Base-by-base conservation (phyloP, 2,797 vertebrate species). In the Pipistrellus nathusii region DNA sequence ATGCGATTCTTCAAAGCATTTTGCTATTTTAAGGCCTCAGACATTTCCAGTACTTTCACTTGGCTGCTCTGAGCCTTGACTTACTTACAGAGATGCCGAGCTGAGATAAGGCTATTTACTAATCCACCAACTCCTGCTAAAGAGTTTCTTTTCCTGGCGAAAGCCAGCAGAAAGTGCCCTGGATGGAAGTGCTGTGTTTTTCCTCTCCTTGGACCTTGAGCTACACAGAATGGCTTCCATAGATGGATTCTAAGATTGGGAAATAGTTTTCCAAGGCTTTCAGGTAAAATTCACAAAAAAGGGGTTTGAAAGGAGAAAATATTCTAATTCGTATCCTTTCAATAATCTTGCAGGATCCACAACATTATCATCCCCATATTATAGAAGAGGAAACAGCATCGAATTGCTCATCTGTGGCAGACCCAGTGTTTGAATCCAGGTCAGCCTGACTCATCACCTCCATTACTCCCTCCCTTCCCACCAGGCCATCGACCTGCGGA, bases 21-120 rank as follows among this genome's bases (percentile, higher is more conserved):
- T 98, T 97, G 97, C 98, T 97, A 97, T 98, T 96, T 98, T 98
- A 98, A 99, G 98, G 98, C 94, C 98, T 98, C 98, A 97, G 98
- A 98, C 98, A 98, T 98, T 98, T 98, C 97, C 98, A 98, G 97
- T 95, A 97, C 96, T 98, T 98, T 96, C 96, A 96, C 96, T 98
- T 98, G 97, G 96, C 97, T 98, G 95, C 95, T 97, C 94, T 98
- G 98, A 99, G 99, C 98, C 98, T 99, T 99, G 98, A 98, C 98
- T 98, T 99, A 98, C 99, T 98, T 98, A 98, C 98, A 97, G 98
- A 99, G 99, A 99, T 98, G 97, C 96, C 3, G 85, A 98, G 94
- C 97, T 76, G 83, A 98, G 98, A 98, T 98, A 98, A 98, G 97
- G 91, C 85, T 97, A 98, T 97, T 98, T 98, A 98, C 98, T 98